Evolutionary conservation across 2,888 invertebrate species (phyloP), one percentile per base, ranked within the genome.

Genomic region (Drosophila koepferae): DNA sequence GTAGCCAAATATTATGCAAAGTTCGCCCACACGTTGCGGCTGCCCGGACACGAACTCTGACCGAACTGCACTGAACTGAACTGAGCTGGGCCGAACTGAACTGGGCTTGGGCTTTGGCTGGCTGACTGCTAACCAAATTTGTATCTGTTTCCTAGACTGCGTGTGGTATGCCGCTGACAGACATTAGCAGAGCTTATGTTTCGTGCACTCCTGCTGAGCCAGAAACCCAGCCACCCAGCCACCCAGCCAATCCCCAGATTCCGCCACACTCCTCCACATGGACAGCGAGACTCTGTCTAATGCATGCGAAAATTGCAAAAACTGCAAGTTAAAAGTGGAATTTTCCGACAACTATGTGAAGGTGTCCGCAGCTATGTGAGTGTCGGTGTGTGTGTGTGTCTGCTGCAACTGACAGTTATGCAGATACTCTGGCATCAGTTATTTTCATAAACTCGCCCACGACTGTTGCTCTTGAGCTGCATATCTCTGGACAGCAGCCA

Each of bases 101-200:
- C 14, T 36, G 36, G 34, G 9, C 18, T 40, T 34, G 59, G 64
- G 28, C n/a, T 28, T 3, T 73, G 70, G 6, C 49, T 74, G 74
- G 67, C 64, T 49, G 49, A 28, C 38, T 68, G 43, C 80, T 60
- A 68, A 69, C 82, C 66, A 65, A 75, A 85, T 82, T 82, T 77
- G 82, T 85, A 82, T 85, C 80, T 69, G 75, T 73, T 82, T 18
- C 49, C 61, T 49, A 75, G 63, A 44, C 81, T 68, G 77, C 77
- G 67, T 81, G 86, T 40, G 83, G 83, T 72, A 74, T 64, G 72
- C 81, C 86, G 82, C 84, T 82, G 80, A 79, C 84, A 81, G 81
- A 86, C 83, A 83, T 86, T 83, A 86, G 86, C 80, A 74, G 72
- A 67, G 84, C 86, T 83, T 83, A 72, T 77, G 72, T 66, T 74